Evolutionary conservation across 2,113 vertebrate species (phyloP), one percentile per base, ranked within the genome.

Genomic region (human): DNA sequence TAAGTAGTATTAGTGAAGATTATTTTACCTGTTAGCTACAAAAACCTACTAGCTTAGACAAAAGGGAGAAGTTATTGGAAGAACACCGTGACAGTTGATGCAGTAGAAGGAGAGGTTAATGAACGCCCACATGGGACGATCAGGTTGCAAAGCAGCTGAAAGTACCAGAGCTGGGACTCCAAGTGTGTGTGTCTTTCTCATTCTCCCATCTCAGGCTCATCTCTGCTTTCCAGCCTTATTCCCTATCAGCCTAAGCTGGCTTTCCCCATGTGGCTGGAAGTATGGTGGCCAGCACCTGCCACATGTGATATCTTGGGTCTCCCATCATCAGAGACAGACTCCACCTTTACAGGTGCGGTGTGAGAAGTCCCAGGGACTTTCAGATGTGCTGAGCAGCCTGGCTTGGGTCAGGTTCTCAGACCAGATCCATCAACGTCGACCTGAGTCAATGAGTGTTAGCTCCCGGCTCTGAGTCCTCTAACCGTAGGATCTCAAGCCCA

Each of bases 161-260:
- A 18, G 25, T 32, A 57, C 38, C 0, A 0, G 23, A 20, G 16
- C 68, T 32, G 45, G 35, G 57, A 12, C 59, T 32, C 76, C 4
- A 1, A 11, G 5, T 59, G 27, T 1, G 0, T 4, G 0, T 25
- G 10, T 20, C 40, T 32, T 12, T 32, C 48, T 57, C 79, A 4
- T 18, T 27, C 70, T 52, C 8, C 6, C 83, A n/a, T 40, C 45
- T 38, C 68, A 20, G 79, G 50, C 50, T 40, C 20, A 22, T 70
- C 52, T 82, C 88, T 27, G 64, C 52, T 8, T 50, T 35, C 35
- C 50, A 32, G 66, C 55, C 88, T 50, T 17, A 43, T 17, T 30
- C 35, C 66, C 50, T 17, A 52, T 35, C 23, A 1, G 5, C 20
- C 89, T 3, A 2, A 8, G 25, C 11, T n/a, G 76, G 20, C 57